Base-by-base conservation (phyloP, 2,888 invertebrate genomes). In the Campoplex capitator region DNA sequence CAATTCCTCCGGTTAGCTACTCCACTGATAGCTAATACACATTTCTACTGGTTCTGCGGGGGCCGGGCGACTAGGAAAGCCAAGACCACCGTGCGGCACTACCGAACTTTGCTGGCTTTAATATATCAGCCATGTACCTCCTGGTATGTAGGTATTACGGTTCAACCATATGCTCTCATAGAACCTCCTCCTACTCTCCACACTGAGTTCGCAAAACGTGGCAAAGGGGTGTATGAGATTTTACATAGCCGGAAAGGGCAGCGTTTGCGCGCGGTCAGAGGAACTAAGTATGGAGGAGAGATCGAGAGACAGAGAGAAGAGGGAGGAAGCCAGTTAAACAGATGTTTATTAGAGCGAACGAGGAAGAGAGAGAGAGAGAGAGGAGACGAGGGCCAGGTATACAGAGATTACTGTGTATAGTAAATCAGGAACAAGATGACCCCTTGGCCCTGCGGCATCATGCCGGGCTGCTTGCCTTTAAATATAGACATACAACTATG, bases 21-120 rank as follows among this genome's bases (percentile, higher is more conserved):
- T 35, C 56, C 56, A 56, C 68, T 70, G 56, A 58, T 79, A 79
- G 73, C 71, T 80, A 62, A 80, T 80, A 74, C 84, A 70, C 68
- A 56, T 67, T 78, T 68, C 77, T 82, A 28, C 45, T 75, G n/a
- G 35, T 51, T n/a, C 35, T 23, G 54, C 62, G 68, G 78, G 48
- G 38, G 38, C 38, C 4, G 38, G 38, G 65, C 78, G 71, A 68
- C 82, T 73, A 71, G 62, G 75, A 54, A 71, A 83, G 71, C 83
- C 84, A 65, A 79, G 68, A 78, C 42, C 81, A 54, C 38, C 67
- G 35, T 48, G 58, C 32, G 23, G 23, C 70, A 51, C 65, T 91
- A 90, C 93, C 92, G 93, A 94, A 94, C 93, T 94, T 94, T 93
- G 89, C 91, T 83, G 88, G 91, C 91, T 93, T 94, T 93, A 93